A percentile compares a stretch with the other conserved stretches of the same genome.
These are phyloP conservation scores for Hippocampus zosterae DNA, from an alignment of 2,113 vertebrate species.

Conservation along the genomic window DNA sequence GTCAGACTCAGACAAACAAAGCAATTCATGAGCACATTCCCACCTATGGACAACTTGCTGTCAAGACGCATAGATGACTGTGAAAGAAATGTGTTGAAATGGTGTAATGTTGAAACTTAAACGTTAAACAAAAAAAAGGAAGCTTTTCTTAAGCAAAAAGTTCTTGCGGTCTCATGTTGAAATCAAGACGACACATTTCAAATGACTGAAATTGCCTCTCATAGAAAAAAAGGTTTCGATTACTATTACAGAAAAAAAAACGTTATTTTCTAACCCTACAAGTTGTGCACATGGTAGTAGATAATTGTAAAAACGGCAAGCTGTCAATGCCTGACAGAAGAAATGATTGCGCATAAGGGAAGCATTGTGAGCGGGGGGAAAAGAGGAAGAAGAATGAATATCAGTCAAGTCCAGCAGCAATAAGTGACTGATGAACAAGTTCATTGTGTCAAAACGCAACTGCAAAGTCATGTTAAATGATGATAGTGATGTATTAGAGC, in stretches of 20 bases:
- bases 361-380: not conserved
- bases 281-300: not conserved
- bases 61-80: not conserved
- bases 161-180: slow-evolving; percentile 35
- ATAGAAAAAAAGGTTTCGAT: not conserved
- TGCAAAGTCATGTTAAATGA: not conserved
- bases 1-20: too few relatives aligned
- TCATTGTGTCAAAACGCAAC: slow-evolving; percentile 8
- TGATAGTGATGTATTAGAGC: not conserved
- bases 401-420: not conserved
- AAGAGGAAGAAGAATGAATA: slow-evolving; percentile 32
- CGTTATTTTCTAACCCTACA: too few relatives aligned
- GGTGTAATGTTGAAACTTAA: slow-evolving; percentile 17
- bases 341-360: slow-evolving; percentile 1
- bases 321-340: not conserved
- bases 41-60: not conserved
- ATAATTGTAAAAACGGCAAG: not conserved
- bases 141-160: slow-evolving; percentile 18
- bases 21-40: not conserved
- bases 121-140: slow-evolving; percentile 23
- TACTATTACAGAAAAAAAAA: too few relatives aligned
- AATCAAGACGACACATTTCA: slow-evolving; percentile 14
- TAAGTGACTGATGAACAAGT: not conserved
- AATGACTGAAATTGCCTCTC: not conserved
- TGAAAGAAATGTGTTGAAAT: slow-evolving; percentile 31